These are phyloP conservation scores for Psittacula echo DNA, from an alignment of 2,797 vertebrate genomes.

Conservation along the genomic window DNA sequence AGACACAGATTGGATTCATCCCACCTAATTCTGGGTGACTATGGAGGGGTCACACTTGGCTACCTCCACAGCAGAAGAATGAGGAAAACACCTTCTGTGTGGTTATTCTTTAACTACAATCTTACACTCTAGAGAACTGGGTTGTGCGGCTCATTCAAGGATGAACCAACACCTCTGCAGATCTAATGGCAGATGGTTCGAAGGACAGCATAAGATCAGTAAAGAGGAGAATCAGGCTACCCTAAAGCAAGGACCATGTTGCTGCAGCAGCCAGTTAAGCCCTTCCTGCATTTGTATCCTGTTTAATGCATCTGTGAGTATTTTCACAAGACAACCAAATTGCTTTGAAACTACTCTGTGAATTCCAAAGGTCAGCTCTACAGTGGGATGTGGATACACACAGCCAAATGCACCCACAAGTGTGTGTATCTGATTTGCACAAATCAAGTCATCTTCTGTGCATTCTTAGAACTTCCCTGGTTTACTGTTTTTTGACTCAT, in stretches of 20 bases:
- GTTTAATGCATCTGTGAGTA: not conserved
- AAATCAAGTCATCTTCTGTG: not conserved
- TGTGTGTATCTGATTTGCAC: not conserved
- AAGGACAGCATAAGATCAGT: not conserved
- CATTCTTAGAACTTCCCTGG: not conserved
- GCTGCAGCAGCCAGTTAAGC: not conserved
- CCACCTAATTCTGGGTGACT: not conserved
- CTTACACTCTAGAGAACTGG: not conserved
- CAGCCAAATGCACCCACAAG: constrained; percentile 9
- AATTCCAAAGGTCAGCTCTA: constrained; percentile 26
- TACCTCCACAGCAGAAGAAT: not conserved
- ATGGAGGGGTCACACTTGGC: not conserved
- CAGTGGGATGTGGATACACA: not conserved
- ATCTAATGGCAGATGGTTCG: not conserved
- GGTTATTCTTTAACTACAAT: not conserved
- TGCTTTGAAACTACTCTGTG: not conserved
- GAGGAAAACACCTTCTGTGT: not conserved
- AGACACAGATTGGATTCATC: not conserved
- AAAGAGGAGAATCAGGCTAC: not conserved
- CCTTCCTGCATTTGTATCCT: not conserved
- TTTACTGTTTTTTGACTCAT: not conserved
- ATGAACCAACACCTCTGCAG: not conserved
- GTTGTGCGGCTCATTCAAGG: not conserved
- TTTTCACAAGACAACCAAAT: not conserved
- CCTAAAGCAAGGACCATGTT: not conserved